A percentile compares a stretch with the other conserved stretches of the same genome.
Conservation (phyloP, 2,888 invertebrate species). For the Hermodice carunculata region DNA sequence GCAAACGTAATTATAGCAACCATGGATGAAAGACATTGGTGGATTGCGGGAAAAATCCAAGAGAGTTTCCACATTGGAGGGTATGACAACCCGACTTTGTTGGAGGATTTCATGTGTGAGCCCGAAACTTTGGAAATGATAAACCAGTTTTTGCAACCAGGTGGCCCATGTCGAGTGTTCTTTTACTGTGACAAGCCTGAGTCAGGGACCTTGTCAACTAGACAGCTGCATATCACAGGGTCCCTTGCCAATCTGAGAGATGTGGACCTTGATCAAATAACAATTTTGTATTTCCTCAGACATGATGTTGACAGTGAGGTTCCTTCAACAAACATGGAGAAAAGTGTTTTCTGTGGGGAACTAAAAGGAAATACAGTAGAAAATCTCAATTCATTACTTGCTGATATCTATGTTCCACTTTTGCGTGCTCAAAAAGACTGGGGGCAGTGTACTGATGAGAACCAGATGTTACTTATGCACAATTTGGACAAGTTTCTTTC, state of each 20-base stretch:
- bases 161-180: slow-evolving; percentile 65
- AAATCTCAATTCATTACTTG: slow-evolving; percentile 59
- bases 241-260: slow-evolving; percentile 62
- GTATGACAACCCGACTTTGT: slow-evolving; percentile 62
- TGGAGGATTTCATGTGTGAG: slow-evolving; percentile 67
- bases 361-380: slow-evolving; percentile 67
- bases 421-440: slow-evolving; percentile 65
- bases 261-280: slow-evolving; percentile 55
- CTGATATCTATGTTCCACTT: slow-evolving; percentile 67
- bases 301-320: slow-evolving; percentile 63
- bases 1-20: slow-evolving; percentile 9
- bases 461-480: slow-evolving; percentile 56
- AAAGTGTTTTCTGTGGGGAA: slow-evolving; percentile 68
- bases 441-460: slow-evolving; percentile 66
- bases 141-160: slow-evolving; percentile 62
- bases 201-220: slow-evolving; percentile 48
- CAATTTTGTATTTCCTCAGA: slow-evolving; percentile 65
- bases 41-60: slow-evolving; percentile 69
- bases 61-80: slow-evolving; percentile 68
- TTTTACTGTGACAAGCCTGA: slow-evolving; percentile 64
- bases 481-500: slow-evolving; percentile 65
- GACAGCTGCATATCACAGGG: slow-evolving; percentile 60
- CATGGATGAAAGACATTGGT: slow-evolving; percentile 71
- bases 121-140: slow-evolving; percentile 61
- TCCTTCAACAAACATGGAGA: slow-evolving; percentile 60